phyloP scores from a whole-genome alignment of 2,113 vertebrate species.

The Perca flavescens region DNA sequence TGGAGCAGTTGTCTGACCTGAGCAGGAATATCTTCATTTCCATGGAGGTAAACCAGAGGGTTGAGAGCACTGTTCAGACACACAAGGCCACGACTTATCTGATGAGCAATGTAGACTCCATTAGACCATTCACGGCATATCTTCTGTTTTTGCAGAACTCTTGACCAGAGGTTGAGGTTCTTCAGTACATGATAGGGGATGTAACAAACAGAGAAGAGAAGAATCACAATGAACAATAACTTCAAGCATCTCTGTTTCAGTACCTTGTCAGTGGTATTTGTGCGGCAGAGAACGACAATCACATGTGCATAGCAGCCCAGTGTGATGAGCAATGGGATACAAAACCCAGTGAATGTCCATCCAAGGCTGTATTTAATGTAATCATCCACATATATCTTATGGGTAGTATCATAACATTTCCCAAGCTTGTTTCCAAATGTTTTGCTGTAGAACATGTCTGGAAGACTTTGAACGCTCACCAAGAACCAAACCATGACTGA shows the following conservation, averaged over 20 bases:
- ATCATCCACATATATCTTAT: rapidly evolving
- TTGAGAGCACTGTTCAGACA: slow-evolving; percentile 88
- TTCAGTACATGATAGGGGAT: slow-evolving; percentile 86
- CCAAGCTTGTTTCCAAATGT: rapidly evolving
- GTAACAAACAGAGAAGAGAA: slow-evolving; percentile 88
- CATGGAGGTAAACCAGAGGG: slow-evolving; percentile 85
- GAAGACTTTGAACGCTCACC: slow-evolving; percentile 80
- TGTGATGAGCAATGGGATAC: slow-evolving; percentile 83
- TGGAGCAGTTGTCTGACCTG: slow-evolving; percentile 24
- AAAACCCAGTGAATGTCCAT: slow-evolving; percentile 82
- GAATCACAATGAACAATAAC: slow-evolving; percentile 80
- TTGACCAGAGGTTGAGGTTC: slow-evolving; percentile 84
- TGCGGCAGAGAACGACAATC: slow-evolving; percentile 77
- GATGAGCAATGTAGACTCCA: slow-evolving; percentile 81
- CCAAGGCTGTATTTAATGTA: slow-evolving; percentile 82
- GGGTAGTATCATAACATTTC: slow-evolving; percentile 80
- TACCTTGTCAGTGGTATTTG: slow-evolving; percentile 53
- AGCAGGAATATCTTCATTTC: slow-evolving; percentile 58
- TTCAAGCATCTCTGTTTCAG: slow-evolving; percentile 81
- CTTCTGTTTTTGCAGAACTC: slow-evolving; percentile 53
- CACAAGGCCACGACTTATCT: slow-evolving; percentile 85
- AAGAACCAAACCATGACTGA: slow-evolving; percentile 78
- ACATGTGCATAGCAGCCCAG: slow-evolving; percentile 85
- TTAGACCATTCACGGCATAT: slow-evolving; percentile 63
- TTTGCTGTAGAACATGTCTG: slow-evolving; percentile 83